Evolutionary conservation across 2,888 invertebrate genomes (phyloP).

Genomic region (Campoplex capitator): DNA sequence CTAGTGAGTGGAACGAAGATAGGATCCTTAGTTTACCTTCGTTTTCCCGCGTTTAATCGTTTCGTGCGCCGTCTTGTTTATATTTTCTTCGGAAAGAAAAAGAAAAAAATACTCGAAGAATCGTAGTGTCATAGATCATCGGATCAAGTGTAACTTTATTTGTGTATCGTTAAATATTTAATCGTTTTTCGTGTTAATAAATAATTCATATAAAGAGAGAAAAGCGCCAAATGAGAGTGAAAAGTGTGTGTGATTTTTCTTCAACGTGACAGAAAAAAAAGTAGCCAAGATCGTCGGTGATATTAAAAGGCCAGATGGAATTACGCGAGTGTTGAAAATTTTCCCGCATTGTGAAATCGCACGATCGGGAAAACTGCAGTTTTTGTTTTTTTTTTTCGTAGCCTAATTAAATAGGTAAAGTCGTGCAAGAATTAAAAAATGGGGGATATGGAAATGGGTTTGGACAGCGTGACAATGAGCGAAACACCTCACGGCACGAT

Average conservation of each 20-base stretch:
- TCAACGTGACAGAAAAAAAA: constrained; percentile 8
- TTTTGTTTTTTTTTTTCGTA: background rate
- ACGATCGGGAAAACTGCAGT: background rate
- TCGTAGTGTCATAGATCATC: background rate
- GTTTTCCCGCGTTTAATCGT: constrained; percentile 27
- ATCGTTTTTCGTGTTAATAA: background rate
- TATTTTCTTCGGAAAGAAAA: background rate
- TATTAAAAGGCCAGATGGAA: constrained; percentile 66
- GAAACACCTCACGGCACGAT: constrained; percentile 72
- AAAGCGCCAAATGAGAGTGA: background rate
- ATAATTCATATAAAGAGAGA: background rate
- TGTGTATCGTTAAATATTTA: background rate
- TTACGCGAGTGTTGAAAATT: constrained; percentile 39
- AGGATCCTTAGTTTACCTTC: constrained; percentile 12
- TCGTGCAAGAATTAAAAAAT: constrained; percentile 26
- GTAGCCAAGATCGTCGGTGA: background rate
- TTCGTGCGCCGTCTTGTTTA: background rate
- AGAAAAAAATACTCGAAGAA: constrained; percentile 3
- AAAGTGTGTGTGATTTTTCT: background rate
- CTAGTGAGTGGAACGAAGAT: constrained; percentile 19
- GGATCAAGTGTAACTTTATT: background rate
- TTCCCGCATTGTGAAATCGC: constrained; percentile 13
- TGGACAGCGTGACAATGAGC: constrained; percentile 66
- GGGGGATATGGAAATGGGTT: constrained; percentile 62
- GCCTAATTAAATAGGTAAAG: background rate